Percentiles rank a stretch among this genome's conserved stretches.
Conservation (phyloP, 2,113 vertebrate species). For the Corydoras maculifer region DNA sequence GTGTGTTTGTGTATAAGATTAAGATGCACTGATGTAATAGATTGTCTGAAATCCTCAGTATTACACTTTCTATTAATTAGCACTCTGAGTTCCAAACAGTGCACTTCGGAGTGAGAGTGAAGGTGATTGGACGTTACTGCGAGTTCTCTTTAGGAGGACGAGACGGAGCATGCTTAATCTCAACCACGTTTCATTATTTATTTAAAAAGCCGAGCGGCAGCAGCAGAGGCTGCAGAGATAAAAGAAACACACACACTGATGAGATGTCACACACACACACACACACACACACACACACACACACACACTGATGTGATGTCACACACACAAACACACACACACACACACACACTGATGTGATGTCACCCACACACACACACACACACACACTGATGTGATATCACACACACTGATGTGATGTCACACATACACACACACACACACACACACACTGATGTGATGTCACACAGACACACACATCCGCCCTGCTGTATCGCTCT, state of each 20-base stretch:
- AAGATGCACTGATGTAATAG: no score
- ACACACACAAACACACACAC: no score
- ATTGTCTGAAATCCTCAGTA: no score
- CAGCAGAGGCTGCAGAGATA: slow-evolving; percentile 35
- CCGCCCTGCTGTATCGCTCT: slow-evolving; percentile 21
- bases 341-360: no score
- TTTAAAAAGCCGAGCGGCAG: slow-evolving; percentile 65
- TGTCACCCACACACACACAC: no score
- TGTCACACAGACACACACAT: slow-evolving; percentile 1
- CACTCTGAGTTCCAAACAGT: no score
- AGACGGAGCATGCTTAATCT: slow-evolving; percentile 65
- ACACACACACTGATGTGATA: no score
- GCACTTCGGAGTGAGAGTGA: background rate
- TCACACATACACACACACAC: no score
- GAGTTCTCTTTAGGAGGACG: slow-evolving; percentile 49
- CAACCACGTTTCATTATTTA: slow-evolving; percentile 68
- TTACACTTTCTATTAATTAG: no score
- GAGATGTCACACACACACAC: slow-evolving; percentile 29
- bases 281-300: slow-evolving; percentile 20
- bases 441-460: no score
- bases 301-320: no score
- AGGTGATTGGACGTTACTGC: slow-evolving; percentile 30
- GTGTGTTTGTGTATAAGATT: no score
- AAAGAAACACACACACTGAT: background rate
- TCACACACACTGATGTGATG: slow-evolving; percentile 28